Percentiles rank a stretch among this genome's conserved stretches.
These are phyloP conservation scores for Choristoneura rosaceana DNA, from an alignment of 2,888 invertebrate genomes.

Conservation along the genomic window DNA sequence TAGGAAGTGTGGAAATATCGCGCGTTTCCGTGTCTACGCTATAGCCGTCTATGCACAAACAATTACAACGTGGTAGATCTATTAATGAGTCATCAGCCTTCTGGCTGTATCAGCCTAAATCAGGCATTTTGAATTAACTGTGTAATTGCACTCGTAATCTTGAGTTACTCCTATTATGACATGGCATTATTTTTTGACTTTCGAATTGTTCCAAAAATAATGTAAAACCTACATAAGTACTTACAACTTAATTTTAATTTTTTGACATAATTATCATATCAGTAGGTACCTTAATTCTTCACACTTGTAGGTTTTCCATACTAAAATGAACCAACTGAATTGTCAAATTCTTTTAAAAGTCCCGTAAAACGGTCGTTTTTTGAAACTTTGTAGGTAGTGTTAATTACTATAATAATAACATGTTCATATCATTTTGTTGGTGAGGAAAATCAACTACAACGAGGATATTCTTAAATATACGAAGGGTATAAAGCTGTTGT, in stretches of 20 bases:
- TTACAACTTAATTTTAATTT: too few relatives aligned
- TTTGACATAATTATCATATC: too few relatives aligned
- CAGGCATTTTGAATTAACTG: background rate
- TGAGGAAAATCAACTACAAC: background rate
- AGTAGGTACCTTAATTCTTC: too few relatives aligned
- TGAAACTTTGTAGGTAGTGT: too few relatives aligned
- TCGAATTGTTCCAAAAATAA: too few relatives aligned
- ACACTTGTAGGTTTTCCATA: too few relatives aligned
- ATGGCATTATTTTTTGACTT: background rate
- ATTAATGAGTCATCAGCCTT: slow-evolving; percentile 47
- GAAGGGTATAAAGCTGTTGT: background rate
- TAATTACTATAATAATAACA: background rate
- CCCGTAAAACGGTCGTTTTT: too few relatives aligned
- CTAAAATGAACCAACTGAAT: too few relatives aligned
- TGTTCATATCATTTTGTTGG: background rate
- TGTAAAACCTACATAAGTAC: too few relatives aligned
- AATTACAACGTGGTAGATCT: slow-evolving; percentile 6
- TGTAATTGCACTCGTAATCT: background rate
- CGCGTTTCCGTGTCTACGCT: slow-evolving; percentile 17
- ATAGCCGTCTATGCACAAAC: background rate
- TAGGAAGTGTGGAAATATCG: slow-evolving; percentile 27
- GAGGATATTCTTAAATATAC: background rate
- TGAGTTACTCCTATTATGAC: background rate
- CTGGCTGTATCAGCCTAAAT: slow-evolving; percentile 44
- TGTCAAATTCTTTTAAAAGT: too few relatives aligned